Evolutionary conservation across 2,797 vertebrate genomes (phyloP).

Genomic region (Arrhamphus sclerolepis): DNA sequence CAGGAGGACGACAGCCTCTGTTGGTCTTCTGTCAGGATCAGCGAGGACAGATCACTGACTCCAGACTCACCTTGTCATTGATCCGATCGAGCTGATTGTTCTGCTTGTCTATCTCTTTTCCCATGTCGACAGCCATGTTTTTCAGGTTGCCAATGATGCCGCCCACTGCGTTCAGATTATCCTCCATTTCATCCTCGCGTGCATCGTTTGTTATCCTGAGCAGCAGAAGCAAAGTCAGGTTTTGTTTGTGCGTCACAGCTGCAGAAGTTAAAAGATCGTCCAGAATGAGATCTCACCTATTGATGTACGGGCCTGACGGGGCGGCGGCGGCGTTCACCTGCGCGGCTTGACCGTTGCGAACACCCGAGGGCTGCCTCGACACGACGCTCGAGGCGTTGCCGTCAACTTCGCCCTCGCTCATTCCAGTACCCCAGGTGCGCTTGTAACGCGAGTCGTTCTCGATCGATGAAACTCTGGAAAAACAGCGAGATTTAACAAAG

Average conservation of each 20-base stretch:
- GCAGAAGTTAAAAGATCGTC: too few relatives aligned
- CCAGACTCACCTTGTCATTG: slow-evolving; percentile 84
- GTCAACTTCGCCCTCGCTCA: slow-evolving; percentile 42
- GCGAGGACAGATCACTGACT: too few relatives aligned
- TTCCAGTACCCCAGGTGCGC: slow-evolving; percentile 85
- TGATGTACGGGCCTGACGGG: slow-evolving; percentile 87
- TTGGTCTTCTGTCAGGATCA: too few relatives aligned
- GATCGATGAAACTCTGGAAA: slow-evolving; percentile 86
- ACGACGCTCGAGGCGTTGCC: slow-evolving; percentile 70
- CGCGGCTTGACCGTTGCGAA: slow-evolving; percentile 76
- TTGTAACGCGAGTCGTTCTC: slow-evolving; percentile 89
- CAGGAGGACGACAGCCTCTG: too few relatives aligned
- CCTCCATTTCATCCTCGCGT: slow-evolving; percentile 98
- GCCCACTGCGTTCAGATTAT: slow-evolving; percentile 91
- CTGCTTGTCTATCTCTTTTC: slow-evolving; percentile 92
- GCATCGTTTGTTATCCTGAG: slow-evolving; percentile 92
- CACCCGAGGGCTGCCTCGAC: slow-evolving; percentile 85
- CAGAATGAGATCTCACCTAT: slow-evolving; percentile 77
- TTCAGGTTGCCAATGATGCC: slow-evolving; percentile 92
- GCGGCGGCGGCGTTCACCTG: slow-evolving; percentile 62
- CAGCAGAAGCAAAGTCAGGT: too few relatives aligned
- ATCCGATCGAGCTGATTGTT: slow-evolving; percentile 90
- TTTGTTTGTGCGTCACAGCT: background rate
- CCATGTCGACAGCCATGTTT: slow-evolving; percentile 94
- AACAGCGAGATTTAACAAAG: background rate